phyloP scores from a whole-genome alignment of 2,888 invertebrate species.

The Mesorhabditis spiculigera region DNA sequence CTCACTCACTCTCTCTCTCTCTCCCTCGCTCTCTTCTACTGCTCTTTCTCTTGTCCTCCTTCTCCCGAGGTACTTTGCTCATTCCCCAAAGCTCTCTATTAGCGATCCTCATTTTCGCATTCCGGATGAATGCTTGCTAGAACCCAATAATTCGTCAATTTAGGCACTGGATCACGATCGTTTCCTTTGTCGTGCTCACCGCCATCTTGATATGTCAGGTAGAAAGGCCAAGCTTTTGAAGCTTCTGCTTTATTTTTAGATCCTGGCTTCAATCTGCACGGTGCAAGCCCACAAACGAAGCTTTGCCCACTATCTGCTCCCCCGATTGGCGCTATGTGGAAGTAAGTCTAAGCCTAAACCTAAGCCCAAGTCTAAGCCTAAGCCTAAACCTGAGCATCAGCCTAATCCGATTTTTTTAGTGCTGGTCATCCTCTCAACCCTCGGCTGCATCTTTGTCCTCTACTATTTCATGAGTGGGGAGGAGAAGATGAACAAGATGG shows the following conservation, averaged over 20 bases:
- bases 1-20: too few species aligned
- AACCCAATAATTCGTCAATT: not conserved
- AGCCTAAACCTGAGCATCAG: too few species aligned
- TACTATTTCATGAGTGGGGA: constrained; percentile 37
- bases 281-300: not conserved
- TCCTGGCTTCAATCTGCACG: not conserved
- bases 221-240: not conserved
- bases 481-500: constrained; percentile 32
- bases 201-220: constrained; percentile 29
- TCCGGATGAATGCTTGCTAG: too few species aligned
- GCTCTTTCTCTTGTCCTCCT: too few species aligned
- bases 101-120: too few species aligned
- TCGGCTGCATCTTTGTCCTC: constrained; percentile 29
- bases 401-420: constrained; percentile 11
- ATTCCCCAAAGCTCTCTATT: too few species aligned
- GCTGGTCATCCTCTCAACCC: constrained; percentile 28
- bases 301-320: not conserved
- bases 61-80: too few species aligned
- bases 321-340: not conserved
- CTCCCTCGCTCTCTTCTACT: too few species aligned
- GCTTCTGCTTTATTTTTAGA: not conserved
- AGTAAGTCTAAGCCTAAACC: not conserved
- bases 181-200: constrained; percentile 27
- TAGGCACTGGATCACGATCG: constrained; percentile 31
- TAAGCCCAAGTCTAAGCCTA: too few species aligned